Percentiles rank a stretch among this genome's conserved stretches.
phyloP scores from a whole-genome alignment of 2,113 vertebrate species.

The Haemorhous mexicanus region DNA sequence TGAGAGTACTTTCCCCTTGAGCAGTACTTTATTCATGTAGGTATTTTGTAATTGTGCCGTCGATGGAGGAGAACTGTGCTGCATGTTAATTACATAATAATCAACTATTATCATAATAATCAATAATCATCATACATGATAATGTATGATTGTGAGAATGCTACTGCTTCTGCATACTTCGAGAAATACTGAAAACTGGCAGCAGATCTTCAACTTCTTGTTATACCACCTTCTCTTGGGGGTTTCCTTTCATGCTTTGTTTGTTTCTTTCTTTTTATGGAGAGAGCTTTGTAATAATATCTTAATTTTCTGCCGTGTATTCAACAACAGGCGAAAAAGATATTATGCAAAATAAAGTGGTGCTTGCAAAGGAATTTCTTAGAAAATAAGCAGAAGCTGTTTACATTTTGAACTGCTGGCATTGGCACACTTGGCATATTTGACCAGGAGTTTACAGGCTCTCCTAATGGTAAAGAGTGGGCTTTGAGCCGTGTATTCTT shows the following conservation, averaged over 20 bases:
- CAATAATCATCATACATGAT: neutral
- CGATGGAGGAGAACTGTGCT: neutral
- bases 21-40: neutral
- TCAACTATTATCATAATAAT: neutral
- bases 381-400: neutral
- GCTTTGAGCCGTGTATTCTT: neutral
- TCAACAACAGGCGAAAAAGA: neutral
- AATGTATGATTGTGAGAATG: neutral
- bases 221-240: fast-evolving
- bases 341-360: neutral
- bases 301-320: neutral
- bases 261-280: neutral
- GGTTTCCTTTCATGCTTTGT: fast-evolving
- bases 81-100: neutral
- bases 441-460: neutral
- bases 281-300: neutral
- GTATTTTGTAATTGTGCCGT: neutral
- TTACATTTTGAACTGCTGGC: neutral
- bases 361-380: neutral
- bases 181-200: neutral
- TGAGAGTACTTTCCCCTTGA: neutral
- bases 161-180: neutral
- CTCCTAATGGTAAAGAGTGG: neutral
- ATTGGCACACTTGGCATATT: neutral
- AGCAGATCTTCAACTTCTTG: neutral